A percentile compares a stretch with the other conserved stretches of the same genome.
phyloP scores from a whole-genome alignment of 2,888 invertebrate genomes.

The Cerastoderma edule region DNA sequence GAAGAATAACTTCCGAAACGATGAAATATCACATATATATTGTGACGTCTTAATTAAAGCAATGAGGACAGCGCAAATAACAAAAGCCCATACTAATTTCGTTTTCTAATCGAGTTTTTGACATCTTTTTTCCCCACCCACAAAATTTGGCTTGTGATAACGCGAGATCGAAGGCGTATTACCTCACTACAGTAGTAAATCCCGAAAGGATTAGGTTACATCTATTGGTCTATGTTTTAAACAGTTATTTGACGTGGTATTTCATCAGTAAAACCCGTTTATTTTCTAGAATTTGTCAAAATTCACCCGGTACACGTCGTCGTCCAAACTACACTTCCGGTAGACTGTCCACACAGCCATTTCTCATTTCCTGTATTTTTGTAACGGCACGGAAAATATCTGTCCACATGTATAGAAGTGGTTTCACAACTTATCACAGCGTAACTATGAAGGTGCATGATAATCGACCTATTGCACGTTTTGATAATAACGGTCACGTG shows the following conservation, averaged over 20 bases:
- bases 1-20: neutral
- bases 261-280: neutral
- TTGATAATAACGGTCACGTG: no score
- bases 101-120: no score
- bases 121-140: slow-evolving; percentile 34
- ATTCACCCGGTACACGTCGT: slow-evolving; percentile 11
- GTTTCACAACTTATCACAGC: no score
- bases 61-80: neutral
- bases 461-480: no score
- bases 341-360: neutral
- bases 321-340: slow-evolving; percentile 7
- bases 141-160: neutral
- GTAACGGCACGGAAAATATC: no score
- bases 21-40: neutral
- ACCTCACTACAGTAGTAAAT: neutral
- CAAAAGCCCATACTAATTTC: no score
- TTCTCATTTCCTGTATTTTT: neutral
- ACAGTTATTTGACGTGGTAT: neutral
- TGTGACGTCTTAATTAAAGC: neutral
- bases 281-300: neutral
- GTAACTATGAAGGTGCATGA: no score
- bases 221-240: no score
- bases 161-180: neutral
- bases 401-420: no score
- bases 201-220: neutral